These are phyloP conservation scores for Cheilosia impressa DNA, from an alignment of 2,888 invertebrate species.

Conservation along the genomic window DNA sequence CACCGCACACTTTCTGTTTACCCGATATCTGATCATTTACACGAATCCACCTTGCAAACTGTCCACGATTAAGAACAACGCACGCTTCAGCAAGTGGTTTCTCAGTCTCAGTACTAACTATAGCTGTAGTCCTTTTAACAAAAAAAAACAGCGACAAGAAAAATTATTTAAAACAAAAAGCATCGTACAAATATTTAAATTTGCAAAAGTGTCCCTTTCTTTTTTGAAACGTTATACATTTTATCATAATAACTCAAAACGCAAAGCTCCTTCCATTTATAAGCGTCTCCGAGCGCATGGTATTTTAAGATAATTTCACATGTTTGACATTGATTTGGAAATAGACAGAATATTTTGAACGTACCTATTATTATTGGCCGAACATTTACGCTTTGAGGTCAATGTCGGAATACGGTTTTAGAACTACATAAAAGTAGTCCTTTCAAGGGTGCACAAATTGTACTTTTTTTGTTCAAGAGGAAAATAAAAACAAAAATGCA, in stretches of 20 bases:
- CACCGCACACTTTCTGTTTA: too few relatives aligned
- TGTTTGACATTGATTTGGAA: slow-evolving; percentile 11
- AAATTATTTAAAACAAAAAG: too few relatives aligned
- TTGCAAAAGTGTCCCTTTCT: too few relatives aligned
- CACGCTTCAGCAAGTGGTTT: too few relatives aligned
- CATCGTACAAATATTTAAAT: too few relatives aligned
- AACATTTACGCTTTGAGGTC: neutral
- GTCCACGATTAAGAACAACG: too few relatives aligned
- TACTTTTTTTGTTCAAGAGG: neutral
- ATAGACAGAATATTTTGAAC: neutral
- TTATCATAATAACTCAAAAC: neutral
- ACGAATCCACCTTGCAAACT: too few relatives aligned
- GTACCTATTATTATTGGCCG: neutral
- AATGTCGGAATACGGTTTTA: neutral
- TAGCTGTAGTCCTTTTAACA: too few relatives aligned
- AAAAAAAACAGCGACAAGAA: too few relatives aligned
- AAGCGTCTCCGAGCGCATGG: neutral
- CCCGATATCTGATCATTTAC: too few relatives aligned
- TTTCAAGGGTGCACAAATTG: neutral
- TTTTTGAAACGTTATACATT: neutral
- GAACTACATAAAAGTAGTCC: neutral
- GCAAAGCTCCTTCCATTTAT: neutral
- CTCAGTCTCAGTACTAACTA: too few relatives aligned
- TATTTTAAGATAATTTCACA: slow-evolving; percentile 2
- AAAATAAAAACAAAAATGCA: too few relatives aligned